A percentile compares a stretch with the other conserved stretches of the same genome.
Conservation (phyloP, 1,140 invertebrate genomes). For the Sitobion miscanthi region DNA sequence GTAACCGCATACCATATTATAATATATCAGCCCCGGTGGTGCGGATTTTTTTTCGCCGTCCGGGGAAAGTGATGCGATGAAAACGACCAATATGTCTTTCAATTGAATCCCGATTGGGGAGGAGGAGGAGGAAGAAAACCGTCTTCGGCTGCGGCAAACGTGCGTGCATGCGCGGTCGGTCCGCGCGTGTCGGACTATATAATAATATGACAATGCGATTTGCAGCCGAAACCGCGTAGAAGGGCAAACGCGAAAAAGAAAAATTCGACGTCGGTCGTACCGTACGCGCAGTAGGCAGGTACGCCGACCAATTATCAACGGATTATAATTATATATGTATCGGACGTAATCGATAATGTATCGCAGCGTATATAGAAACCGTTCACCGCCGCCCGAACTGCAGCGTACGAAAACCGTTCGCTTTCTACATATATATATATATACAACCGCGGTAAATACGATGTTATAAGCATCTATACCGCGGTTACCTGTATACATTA, state of each 20-base stretch:
- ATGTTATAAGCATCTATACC: background rate
- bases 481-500: background rate
- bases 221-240: background rate
- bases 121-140: background rate
- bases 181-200: background rate
- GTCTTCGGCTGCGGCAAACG: background rate
- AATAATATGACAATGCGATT: background rate
- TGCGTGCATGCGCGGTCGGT: background rate
- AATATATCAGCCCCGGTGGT: background rate
- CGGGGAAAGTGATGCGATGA: background rate
- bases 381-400: background rate
- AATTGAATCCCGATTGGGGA: background rate
- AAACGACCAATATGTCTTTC: background rate
- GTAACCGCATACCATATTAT: too few relatives aligned
- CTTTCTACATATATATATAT: background rate
- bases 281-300: background rate
- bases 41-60: background rate
- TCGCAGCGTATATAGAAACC: background rate
- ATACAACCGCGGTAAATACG: background rate
- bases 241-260: background rate
- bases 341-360: background rate
- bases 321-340: background rate
- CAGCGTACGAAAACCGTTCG: background rate
- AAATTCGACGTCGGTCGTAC: background rate
- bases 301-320: slow-evolving; percentile 6